Evolutionary conservation across 2,113 vertebrate species (phyloP).

Genomic region (Elanus axillaris): DNA sequence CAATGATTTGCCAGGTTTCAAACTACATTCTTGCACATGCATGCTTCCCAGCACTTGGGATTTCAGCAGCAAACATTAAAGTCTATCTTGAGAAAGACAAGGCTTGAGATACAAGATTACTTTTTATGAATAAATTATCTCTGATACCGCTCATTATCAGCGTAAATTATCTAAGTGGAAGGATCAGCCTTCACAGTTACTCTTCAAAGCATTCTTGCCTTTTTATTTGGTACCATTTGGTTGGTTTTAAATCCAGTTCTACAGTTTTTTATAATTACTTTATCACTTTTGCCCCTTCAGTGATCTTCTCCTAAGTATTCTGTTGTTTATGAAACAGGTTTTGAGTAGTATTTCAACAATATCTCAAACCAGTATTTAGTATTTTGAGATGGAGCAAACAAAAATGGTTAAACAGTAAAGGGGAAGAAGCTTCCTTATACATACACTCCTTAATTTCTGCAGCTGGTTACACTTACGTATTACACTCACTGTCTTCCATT

Average conservation of each 20-base stretch:
- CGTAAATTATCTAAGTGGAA: not conserved
- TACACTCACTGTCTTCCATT: not conserved
- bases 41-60: not conserved
- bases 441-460: not conserved
- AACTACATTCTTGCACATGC: not conserved
- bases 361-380: not conserved
- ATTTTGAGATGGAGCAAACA: not conserved
- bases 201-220: not conserved
- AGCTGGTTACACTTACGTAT: not conserved
- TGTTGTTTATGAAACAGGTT: not conserved
- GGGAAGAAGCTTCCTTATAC: not conserved
- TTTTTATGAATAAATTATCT: conserved; percentile 1
- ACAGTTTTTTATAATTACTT: not conserved
- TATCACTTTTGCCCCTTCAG: not conserved
- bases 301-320: not conserved
- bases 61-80: not conserved
- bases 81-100: not conserved
- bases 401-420: not conserved
- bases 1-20: not conserved
- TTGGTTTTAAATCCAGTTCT: not conserved
- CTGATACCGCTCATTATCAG: not conserved
- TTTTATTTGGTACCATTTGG: not conserved
- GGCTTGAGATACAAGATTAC: not conserved
- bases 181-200: not conserved
- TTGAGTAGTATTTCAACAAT: not conserved